These are phyloP conservation scores for Diadema setosum DNA, from an alignment of 35 echinoderm and acorn worm genomes.

Conservation along the genomic window DNA sequence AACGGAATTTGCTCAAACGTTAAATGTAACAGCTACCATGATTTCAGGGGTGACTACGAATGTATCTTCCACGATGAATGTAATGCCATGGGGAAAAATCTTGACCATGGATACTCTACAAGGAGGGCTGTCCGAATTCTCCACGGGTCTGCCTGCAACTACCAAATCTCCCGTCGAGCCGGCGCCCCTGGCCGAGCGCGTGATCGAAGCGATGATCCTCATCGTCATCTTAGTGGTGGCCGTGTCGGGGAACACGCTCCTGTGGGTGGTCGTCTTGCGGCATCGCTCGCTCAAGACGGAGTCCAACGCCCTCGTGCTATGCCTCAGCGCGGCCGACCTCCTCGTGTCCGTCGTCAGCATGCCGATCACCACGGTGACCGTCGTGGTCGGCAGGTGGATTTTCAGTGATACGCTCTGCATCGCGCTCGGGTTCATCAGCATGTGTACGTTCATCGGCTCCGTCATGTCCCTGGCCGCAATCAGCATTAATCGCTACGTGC, in stretches of 20 bases:
- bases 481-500: slow-evolving; percentile 87
- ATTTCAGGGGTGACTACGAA: too few relatives aligned
- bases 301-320: slow-evolving; percentile 88
- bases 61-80: too few relatives aligned
- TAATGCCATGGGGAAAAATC: too few relatives aligned
- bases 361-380: slow-evolving; percentile 80
- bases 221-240: slow-evolving; percentile 56
- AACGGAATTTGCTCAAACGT: too few relatives aligned
- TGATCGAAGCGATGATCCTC: slow-evolving; percentile 71
- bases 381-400: slow-evolving; percentile 17
- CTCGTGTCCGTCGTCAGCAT: slow-evolving; percentile 72
- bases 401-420: slow-evolving; percentile 26
- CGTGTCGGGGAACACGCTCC: slow-evolving; percentile 59
- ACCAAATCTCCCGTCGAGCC: too few relatives aligned
- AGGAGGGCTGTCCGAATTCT: too few relatives aligned
- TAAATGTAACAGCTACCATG: too few relatives aligned
- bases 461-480: slow-evolving; percentile 95
- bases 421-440: slow-evolving; percentile 71
- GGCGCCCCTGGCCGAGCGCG: slow-evolving; percentile 26
- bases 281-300: slow-evolving; percentile 55
- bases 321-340: slow-evolving; percentile 86
- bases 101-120: too few relatives aligned
- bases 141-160: too few relatives aligned
- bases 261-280: slow-evolving; percentile 78
- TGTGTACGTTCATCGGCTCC: slow-evolving; percentile 86